Percentiles rank a stretch among this genome's conserved stretches.
Conservation (phyloP, 1,140 invertebrate genomes). For the Drosophila pallidifrons region DNA sequence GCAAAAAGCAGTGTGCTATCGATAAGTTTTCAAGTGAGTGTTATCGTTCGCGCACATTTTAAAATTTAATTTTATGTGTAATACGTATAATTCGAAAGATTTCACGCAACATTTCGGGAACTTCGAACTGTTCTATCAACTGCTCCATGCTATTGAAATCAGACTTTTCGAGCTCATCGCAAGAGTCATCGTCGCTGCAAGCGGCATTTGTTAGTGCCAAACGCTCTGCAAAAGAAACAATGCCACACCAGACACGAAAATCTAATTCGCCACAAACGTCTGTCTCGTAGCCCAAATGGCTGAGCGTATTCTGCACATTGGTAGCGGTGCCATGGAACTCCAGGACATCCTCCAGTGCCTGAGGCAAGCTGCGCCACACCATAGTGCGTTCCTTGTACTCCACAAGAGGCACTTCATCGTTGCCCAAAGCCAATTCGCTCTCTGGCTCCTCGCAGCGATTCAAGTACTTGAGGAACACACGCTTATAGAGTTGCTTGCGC, state of each 20-base stretch:
- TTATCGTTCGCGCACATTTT: conserved; percentile 21
- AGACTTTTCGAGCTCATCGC: conserved; percentile 81
- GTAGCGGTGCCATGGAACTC: conserved; percentile 79
- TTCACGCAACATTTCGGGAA: conserved; percentile 58
- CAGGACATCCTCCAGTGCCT: conserved; percentile 78
- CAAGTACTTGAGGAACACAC: conserved; percentile 75
- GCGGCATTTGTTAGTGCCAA: conserved; percentile 72
- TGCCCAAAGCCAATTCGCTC: conserved; percentile 46
- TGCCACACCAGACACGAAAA: conserved; percentile 87
- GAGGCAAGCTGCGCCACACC: conserved; percentile 57
- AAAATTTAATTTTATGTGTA: conserved; percentile 68
- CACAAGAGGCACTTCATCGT: conserved; percentile 52
- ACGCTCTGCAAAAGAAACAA: conserved; percentile 87
- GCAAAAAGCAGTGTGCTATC: conserved; percentile 19
- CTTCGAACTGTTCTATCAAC: conserved; percentile 57
- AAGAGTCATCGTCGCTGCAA: conserved; percentile 70
- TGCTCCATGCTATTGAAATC: conserved; percentile 82
- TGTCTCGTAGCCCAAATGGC: conserved; percentile 55
- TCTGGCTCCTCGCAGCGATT: conserved; percentile 67
- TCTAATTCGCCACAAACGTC: conserved; percentile 63
- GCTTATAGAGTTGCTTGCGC: conserved; percentile 87
- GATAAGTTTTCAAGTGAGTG: neutral
- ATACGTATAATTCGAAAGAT: conserved; percentile 71
- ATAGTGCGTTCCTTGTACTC: conserved; percentile 75
- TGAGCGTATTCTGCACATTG: conserved; percentile 66